phyloP scores from a whole-genome alignment of 2,797 vertebrate genomes.

The Sebastes dallii region DNA sequence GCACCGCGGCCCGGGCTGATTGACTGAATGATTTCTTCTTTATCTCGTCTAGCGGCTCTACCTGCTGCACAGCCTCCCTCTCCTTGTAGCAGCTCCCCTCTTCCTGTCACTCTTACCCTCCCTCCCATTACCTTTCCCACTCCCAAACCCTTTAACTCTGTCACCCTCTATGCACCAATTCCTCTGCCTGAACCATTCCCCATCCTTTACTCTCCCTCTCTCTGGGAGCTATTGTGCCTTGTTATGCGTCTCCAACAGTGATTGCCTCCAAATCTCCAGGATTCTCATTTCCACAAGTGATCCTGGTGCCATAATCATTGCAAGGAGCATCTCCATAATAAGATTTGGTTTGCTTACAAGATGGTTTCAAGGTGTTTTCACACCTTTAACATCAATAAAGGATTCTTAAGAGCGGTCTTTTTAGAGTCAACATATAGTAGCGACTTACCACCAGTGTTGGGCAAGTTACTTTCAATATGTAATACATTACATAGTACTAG shows the following conservation, averaged over 20 bases:
- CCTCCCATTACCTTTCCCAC: constrained; percentile 47
- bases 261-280: constrained; percentile 59
- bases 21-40: constrained; percentile 85
- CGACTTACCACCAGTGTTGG: background rate
- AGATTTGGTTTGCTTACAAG: constrained; percentile 29
- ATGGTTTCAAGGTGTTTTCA: constrained; percentile 2
- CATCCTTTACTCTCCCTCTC: constrained; percentile 30
- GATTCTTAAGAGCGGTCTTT: background rate
- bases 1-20: constrained; percentile 73
- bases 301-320: constrained; percentile 27
- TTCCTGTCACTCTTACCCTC: constrained; percentile 53
- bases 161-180: constrained; percentile 58
- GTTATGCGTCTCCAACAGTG: constrained; percentile 44
- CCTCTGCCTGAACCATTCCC: constrained; percentile 54
- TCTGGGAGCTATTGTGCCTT: constrained; percentile 38
- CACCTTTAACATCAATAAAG: background rate
- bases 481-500: background rate
- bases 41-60: constrained; percentile 77
- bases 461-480: background rate
- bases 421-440: background rate
- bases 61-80: constrained; percentile 52
- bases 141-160: constrained; percentile 45
- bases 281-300: constrained; percentile 54
- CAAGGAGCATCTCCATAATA: background rate
- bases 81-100: constrained; percentile 31